phyloP scores from a whole-genome alignment of 2,797 vertebrate genomes.

The Chiloscyllium punctatum region DNA sequence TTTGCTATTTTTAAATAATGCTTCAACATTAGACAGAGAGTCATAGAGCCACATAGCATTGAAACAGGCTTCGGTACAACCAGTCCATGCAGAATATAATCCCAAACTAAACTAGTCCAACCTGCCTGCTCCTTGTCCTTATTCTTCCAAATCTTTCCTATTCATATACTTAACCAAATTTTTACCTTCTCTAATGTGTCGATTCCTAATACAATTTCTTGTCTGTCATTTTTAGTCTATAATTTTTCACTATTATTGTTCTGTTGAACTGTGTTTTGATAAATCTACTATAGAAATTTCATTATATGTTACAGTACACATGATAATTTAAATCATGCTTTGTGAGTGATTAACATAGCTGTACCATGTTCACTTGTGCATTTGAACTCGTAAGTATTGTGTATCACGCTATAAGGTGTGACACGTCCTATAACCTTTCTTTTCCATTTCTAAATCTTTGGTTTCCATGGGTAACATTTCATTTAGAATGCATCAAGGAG shows the following conservation, averaged over 20 bases:
- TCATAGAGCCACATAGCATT: too few species aligned
- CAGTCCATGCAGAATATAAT: too few species aligned
- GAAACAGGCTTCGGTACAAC: too few species aligned
- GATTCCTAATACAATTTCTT: background rate
- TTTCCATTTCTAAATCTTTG: background rate
- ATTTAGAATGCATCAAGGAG: background rate
- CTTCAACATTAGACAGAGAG: background rate
- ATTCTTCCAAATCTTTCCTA: background rate
- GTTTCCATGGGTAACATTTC: background rate
- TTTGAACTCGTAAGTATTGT: background rate
- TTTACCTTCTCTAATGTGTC: background rate
- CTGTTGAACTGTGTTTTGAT: background rate
- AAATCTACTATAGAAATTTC: background rate
- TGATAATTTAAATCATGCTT: background rate
- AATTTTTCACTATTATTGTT: background rate
- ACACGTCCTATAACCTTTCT: background rate
- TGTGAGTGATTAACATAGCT: background rate
- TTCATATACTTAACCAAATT: background rate
- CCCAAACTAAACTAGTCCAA: too few species aligned
- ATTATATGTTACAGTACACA: background rate
- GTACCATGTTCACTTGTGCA: background rate
- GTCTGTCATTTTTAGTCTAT: background rate
- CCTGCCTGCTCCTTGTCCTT: too few species aligned
- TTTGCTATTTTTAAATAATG: constrained; percentile 44
- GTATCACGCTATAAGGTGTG: background rate